Evolutionary conservation across 2,888 invertebrate species (phyloP).

Genomic region (Dynastes maya): DNA sequence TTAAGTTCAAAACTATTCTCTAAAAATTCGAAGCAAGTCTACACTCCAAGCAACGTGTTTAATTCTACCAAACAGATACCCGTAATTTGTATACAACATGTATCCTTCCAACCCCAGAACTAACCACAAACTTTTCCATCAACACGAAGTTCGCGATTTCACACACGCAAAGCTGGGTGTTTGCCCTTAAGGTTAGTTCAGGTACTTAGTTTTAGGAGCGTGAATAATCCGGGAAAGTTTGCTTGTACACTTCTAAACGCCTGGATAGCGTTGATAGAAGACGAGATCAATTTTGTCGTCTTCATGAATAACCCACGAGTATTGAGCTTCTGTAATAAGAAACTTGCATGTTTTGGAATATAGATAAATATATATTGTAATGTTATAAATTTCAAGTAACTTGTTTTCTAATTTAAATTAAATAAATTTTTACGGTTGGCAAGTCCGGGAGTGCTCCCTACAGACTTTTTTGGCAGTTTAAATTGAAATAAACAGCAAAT

Average conservation of each 20-base stretch:
- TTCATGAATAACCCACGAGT: not conserved
- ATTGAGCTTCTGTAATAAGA: not conserved
- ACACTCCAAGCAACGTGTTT: no score
- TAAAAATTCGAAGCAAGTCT: no score
- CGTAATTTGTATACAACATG: not conserved
- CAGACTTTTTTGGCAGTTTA: no score
- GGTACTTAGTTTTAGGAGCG: conserved; percentile 9
- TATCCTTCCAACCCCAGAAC: not conserved
- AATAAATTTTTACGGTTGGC: no score
- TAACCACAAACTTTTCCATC: conserved; percentile 9
- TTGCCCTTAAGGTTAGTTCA: not conserved
- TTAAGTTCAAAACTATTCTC: no score
- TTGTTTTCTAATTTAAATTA: no score
- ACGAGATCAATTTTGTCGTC: not conserved
- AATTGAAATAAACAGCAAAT: no score
- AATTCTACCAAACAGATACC: not conserved
- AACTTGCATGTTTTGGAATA: no score
- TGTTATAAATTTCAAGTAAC: no score
- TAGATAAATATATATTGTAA: no score
- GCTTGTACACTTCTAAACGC: not conserved
- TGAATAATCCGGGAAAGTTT: conserved; percentile 1
- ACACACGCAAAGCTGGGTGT: not conserved
- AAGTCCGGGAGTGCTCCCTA: no score
- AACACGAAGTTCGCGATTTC: not conserved
- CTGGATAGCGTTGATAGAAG: not conserved